phyloP scores from a whole-genome alignment of 2,113 vertebrate genomes.

The Limnothrissa miodon region DNA sequence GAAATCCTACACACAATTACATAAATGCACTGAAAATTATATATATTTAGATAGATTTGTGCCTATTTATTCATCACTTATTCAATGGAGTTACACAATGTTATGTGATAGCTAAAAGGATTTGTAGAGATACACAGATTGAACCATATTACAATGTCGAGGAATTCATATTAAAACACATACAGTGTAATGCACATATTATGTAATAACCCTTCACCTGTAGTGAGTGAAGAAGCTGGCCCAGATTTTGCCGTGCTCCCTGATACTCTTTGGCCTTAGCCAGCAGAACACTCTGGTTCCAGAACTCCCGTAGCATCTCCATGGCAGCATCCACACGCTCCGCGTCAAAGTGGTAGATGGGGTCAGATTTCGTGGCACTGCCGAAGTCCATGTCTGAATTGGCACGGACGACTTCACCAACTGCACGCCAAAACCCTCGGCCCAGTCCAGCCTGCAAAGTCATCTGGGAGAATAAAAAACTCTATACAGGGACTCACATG shows the following conservation, averaged over 20 bases:
- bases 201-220: conserved; percentile 80
- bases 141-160: not conserved
- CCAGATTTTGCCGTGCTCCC: conserved; percentile 71
- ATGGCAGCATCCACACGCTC: conserved; percentile 68
- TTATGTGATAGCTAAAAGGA: not conserved
- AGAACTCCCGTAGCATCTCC: conserved; percentile 60
- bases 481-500: too few relatives aligned
- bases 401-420: conserved; percentile 76
- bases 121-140: not conserved
- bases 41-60: not conserved
- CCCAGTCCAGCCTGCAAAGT: conserved; percentile 61
- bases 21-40: not conserved
- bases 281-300: conserved; percentile 64
- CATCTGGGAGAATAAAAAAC: not conserved
- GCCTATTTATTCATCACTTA: not conserved
- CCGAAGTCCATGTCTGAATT: conserved; percentile 81
- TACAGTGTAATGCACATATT: not conserved
- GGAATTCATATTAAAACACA: not conserved
- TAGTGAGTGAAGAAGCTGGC: conserved; percentile 77
- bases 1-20: conserved; percentile 73
- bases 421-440: conserved; percentile 74
- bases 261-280: conserved; percentile 67
- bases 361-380: conserved; percentile 69
- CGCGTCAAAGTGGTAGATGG: conserved; percentile 82
- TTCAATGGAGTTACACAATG: too few relatives aligned